These are phyloP conservation scores for Yponomeuta malinellus DNA, from an alignment of 2,888 invertebrate genomes.

Conservation along the genomic window DNA sequence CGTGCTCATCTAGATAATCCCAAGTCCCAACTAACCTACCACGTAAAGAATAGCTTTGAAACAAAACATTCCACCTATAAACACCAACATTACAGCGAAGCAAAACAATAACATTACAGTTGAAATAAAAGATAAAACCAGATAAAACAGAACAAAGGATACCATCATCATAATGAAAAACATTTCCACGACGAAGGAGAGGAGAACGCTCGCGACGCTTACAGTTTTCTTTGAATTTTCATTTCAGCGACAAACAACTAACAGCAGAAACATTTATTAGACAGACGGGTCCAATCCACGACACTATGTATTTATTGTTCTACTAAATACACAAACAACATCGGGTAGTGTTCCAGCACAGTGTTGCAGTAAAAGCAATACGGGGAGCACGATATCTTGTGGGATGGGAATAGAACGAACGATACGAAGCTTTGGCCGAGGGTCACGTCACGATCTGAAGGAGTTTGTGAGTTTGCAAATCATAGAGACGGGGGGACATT, in stretches of 20 bases:
- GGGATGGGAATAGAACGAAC: neutral
- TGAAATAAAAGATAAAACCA: neutral
- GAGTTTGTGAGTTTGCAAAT: neutral
- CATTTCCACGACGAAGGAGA: neutral
- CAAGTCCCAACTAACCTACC: too few relatives aligned
- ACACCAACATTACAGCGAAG: neutral
- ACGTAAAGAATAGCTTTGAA: neutral
- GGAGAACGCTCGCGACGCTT: neutral
- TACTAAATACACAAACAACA: too few relatives aligned
- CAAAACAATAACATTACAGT: constrained; percentile 9
- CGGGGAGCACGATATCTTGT: neutral
- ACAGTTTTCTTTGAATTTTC: neutral
- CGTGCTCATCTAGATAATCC: too few relatives aligned
- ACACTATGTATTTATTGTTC: too few relatives aligned
- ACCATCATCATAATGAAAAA: constrained; percentile 7
- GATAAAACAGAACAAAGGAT: constrained; percentile 9
- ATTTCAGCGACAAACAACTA: neutral
- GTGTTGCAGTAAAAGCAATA: neutral
- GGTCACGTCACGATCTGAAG: neutral
- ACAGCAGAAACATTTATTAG: neutral
- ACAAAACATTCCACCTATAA: neutral
- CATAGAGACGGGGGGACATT: constrained; percentile 19
- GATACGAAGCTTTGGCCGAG: neutral
- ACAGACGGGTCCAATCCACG: too few relatives aligned
- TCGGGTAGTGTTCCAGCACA: too few relatives aligned